Conservation (phyloP, 1,140 invertebrate species). For the Anoplolepis gracilipes region DNA sequence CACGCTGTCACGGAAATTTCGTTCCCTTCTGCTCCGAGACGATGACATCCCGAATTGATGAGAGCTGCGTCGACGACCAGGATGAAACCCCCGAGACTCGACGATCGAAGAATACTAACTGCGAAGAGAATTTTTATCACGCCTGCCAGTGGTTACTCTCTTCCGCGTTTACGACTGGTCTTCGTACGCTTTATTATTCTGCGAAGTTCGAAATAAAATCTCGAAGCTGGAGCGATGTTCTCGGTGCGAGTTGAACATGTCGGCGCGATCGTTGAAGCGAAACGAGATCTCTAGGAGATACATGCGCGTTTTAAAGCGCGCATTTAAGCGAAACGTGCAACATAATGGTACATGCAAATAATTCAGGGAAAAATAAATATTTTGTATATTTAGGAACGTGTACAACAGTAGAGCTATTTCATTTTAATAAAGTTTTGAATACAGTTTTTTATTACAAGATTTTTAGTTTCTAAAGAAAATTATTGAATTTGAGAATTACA, state of each 20-base stretch:
- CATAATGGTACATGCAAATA: neutral
- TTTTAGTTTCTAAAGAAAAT: neutral
- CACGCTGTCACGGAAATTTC: conserved; percentile 18
- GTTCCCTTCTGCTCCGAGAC: neutral
- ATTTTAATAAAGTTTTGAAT: neutral
- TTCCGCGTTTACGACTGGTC: conserved; percentile 44
- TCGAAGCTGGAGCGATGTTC: neutral
- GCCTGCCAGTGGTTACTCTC: neutral
- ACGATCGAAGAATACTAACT: conserved; percentile 29
- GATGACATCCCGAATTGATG: conserved; percentile 36
- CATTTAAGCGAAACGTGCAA: neutral
- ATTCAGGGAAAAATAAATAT: neutral
- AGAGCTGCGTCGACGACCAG: conserved; percentile 5
- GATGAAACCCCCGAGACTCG: neutral
- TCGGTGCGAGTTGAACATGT: neutral
- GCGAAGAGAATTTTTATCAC: conserved; percentile 28
- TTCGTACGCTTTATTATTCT: conserved; percentile 39
- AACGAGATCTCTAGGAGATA: neutral
- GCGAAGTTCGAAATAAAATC: conserved; percentile 38
- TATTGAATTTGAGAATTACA: neutral
- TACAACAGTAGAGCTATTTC: neutral
- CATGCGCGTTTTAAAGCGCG: neutral
- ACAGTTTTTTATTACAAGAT: neutral
- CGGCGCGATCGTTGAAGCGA: neutral
- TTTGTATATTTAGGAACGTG: neutral